Base-by-base conservation (phyloP, 2,797 vertebrate genomes). In the Dermochelys coriacea region DNA sequence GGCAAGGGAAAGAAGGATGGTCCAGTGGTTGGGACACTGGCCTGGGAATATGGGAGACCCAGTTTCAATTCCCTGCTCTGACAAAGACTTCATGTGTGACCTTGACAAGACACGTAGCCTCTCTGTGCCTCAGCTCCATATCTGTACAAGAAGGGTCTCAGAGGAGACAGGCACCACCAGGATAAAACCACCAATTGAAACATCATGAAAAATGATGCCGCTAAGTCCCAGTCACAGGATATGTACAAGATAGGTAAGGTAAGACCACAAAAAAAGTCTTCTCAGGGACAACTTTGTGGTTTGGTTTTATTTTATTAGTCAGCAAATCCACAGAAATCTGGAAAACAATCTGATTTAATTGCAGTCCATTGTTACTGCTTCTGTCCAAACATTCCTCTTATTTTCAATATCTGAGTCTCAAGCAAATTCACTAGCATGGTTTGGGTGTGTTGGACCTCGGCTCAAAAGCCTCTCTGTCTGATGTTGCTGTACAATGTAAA, bases 391-490 rank as follows among this genome's bases (percentile, higher is more conserved):
- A 4, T 51, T 89, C 4, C 87, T 81, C 87, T 74, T 10, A 18
- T 15, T 81, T 91, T 91, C 85, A 74, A 2, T 90, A 59, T 37
- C 75, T 74, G 27, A 90, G 77, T 94, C 34, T 21, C 37, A 37
- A 77, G 25, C 61, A 51, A 96, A 77, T 83, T 92, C 79, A 57
- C 18, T 45, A 18, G 2, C 71, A 75, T 80, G 34, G n/a, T 93
- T 95, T 93, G 64, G 34, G 27, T 78, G 19, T 47, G 82, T 9
- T 80, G 78, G 61, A 84, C 31, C 49, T 86, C 37, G n/a, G 80
- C 81, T 88, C 75, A 94, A 85, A 68, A 93, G n/a, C 19, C 47
- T 47, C 91, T 95, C 93, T 85, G 41, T 79, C 51, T 86, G 31
- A 68, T 16, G 4, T 68, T 68, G 61, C 34, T 68, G 34, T 68